These are phyloP conservation scores for Cecropterus lyciades DNA, from an alignment of 1,140 invertebrate species.

Conservation along the genomic window DNA sequence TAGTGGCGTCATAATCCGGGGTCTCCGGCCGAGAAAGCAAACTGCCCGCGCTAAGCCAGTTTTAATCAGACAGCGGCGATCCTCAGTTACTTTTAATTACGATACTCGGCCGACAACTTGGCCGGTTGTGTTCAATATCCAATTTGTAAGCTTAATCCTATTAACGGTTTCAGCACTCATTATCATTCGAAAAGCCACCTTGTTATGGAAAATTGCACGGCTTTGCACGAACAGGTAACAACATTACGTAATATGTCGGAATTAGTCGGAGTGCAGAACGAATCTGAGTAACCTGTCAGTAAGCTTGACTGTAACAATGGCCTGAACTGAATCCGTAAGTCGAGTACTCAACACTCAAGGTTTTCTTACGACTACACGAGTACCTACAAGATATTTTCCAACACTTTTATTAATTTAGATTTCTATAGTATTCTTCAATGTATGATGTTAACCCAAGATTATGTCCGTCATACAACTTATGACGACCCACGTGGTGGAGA, in stretches of 20 bases:
- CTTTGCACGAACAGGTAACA: conserved; percentile 24
- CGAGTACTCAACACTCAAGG: no score
- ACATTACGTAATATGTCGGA: not conserved
- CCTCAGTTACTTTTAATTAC: conserved; percentile 80
- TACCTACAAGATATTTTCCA: no score
- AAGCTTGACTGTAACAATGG: not conserved
- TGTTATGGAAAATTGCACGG: conserved; percentile 28
- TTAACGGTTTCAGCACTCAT: conserved; percentile 73
- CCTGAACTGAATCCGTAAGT: no score
- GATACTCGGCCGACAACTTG: conserved; percentile 71
- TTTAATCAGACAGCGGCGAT: conserved; percentile 63
- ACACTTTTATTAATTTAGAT: no score
- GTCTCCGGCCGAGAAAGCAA: not conserved
- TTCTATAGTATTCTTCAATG: no score
- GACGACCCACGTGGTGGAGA: no score
- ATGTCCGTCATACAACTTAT: no score
- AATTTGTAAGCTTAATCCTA: conserved; percentile 72
- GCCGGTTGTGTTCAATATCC: conserved; percentile 71
- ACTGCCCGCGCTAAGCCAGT: conserved; percentile 45
- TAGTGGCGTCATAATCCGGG: not conserved
- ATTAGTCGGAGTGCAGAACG: not conserved
- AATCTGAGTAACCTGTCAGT: not conserved
- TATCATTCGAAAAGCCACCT: conserved; percentile 43
- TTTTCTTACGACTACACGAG: no score
- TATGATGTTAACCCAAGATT: no score